Evolutionary conservation across 2,113 vertebrate genomes (phyloP).

Genomic region (Paramisgurnus dabryanus): DNA sequence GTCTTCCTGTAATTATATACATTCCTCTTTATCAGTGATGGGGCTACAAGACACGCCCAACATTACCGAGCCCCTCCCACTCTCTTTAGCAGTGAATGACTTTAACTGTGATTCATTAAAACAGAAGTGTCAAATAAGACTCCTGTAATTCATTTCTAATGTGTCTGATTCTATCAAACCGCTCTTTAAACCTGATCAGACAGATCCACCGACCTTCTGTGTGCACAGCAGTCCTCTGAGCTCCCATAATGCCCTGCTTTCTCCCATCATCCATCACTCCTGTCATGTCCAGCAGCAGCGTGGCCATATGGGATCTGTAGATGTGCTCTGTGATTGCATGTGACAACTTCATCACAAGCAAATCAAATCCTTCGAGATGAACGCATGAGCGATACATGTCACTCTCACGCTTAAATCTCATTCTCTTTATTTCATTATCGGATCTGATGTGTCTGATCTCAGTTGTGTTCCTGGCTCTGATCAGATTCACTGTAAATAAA

Average conservation of each 20-base stretch:
- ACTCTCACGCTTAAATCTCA: background rate
- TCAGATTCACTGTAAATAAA: background rate
- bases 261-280: slow-evolving; percentile 43
- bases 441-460: slow-evolving; percentile 1
- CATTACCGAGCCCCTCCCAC: background rate
- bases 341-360: slow-evolving; percentile 77
- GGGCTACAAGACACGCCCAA: background rate
- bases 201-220: slow-evolving; percentile 52
- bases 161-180: slow-evolving; percentile 8
- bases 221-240: slow-evolving; percentile 51
- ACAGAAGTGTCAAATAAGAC: background rate
- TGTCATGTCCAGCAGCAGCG: slow-evolving; percentile 55
- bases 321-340: slow-evolving; percentile 73
- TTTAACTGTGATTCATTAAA: background rate
- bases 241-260: slow-evolving; percentile 55
- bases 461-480: background rate
- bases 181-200: slow-evolving; percentile 25
- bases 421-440: background rate
- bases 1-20: slow-evolving; percentile 16
- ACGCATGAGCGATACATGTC: slow-evolving; percentile 58
- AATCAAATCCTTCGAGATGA: slow-evolving; percentile 64
- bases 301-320: slow-evolving; percentile 58
- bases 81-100: background rate
- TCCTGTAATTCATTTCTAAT: background rate
- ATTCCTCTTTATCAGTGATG: background rate